Conservation (phyloP, 1,140 invertebrate genomes). For the Linepithema humile region DNA sequence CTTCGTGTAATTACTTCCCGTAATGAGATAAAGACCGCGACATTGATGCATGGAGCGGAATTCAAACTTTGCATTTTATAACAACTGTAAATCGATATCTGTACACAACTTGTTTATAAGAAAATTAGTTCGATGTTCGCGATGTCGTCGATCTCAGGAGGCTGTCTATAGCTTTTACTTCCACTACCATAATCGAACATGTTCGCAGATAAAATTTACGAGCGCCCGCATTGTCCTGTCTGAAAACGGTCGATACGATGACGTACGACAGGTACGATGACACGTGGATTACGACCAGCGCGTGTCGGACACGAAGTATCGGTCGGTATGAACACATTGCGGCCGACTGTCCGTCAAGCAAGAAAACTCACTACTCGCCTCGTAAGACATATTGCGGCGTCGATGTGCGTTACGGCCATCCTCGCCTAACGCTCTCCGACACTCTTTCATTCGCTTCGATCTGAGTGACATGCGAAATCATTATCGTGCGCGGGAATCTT, state of each 20-base stretch:
- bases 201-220: conserved; percentile 63
- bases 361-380: conserved; percentile 23
- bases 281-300: conserved; percentile 61
- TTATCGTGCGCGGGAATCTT: conserved; percentile 63
- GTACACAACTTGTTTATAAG: not conserved
- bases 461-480: conserved; percentile 60
- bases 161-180: conserved; percentile 27
- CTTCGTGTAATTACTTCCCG: not conserved
- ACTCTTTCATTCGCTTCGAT: not conserved
- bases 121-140: not conserved
- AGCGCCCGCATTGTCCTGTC: conserved; percentile 55
- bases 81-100: conserved; percentile 25
- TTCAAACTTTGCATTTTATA: not conserved
- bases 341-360: conserved; percentile 51
- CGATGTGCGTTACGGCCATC: conserved; percentile 32
- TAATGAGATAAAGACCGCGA: not conserved
- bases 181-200: conserved; percentile 44
- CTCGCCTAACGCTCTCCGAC: not conserved
- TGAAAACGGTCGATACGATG: conserved; percentile 51
- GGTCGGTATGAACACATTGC: conserved; percentile 33
- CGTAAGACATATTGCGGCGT: conserved; percentile 52
- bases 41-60: conserved; percentile 31
- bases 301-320: conserved; percentile 55
- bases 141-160: not conserved
- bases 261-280: conserved; percentile 62